Evolutionary conservation across 2,797 vertebrate species (phyloP).

Genomic region (Ceryle rudis): DNA sequence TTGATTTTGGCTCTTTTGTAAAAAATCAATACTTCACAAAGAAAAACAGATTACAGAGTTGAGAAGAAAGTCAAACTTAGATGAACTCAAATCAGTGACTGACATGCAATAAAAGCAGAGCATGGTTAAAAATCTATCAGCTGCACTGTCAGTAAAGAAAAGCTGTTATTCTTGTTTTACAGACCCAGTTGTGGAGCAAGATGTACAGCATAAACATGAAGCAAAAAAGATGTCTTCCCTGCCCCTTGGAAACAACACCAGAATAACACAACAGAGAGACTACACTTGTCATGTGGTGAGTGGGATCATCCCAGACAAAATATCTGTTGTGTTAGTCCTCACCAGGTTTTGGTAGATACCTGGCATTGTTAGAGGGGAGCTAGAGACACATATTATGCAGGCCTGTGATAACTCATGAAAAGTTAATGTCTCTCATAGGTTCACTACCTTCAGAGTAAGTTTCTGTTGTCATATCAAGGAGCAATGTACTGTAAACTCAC

Average conservation of each 20-base stretch:
- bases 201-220: not conserved
- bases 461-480: not conserved
- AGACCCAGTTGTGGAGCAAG: not conserved
- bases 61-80: not conserved
- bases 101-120: not conserved
- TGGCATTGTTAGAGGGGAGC: not conserved
- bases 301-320: not conserved
- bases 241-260: not conserved
- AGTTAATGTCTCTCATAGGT: not conserved
- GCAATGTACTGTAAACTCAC: not conserved
- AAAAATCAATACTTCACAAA: not conserved
- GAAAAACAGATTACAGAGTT: not conserved
- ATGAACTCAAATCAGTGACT: not conserved
- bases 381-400: not conserved
- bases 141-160: not conserved
- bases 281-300: fast-evolving
- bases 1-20: constrained; percentile 65
- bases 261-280: not conserved
- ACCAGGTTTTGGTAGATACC: not conserved
- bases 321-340: fast-evolving
- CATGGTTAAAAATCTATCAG: not conserved
- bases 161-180: not conserved
- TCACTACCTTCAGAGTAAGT: not conserved
- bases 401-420: not conserved
- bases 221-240: not conserved